Evolutionary conservation across 1,140 invertebrate genomes (phyloP).

Genomic region (Asbolus verrucosus): DNA sequence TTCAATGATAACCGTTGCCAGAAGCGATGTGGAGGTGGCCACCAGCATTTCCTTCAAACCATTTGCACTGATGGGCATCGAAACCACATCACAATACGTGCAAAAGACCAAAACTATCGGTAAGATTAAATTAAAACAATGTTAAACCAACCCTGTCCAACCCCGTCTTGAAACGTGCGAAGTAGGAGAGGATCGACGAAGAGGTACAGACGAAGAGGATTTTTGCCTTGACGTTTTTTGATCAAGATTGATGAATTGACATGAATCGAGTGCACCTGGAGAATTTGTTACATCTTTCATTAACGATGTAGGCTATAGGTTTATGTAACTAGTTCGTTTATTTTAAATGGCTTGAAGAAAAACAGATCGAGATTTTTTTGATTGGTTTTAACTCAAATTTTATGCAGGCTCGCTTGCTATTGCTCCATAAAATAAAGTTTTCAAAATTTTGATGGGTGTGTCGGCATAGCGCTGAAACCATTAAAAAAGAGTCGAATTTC

Average conservation of each 20-base stretch:
- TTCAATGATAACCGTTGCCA: slow-evolving; percentile 52
- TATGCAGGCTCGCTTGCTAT: not conserved
- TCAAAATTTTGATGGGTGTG: not conserved
- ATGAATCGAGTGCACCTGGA: not conserved
- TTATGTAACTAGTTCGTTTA: slow-evolving; percentile 17
- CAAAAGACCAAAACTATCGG: slow-evolving; percentile 60
- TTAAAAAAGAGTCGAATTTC: not conserved
- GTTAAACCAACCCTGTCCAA: too few relatives aligned
- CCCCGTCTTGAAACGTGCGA: too few relatives aligned
- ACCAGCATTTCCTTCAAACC: slow-evolving; percentile 47
- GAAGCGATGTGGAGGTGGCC: slow-evolving; percentile 52
- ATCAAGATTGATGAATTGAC: not conserved
- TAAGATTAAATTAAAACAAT: too few relatives aligned
- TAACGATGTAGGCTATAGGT: slow-evolving; percentile 15
- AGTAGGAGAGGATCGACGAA: too few relatives aligned
- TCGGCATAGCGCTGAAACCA: not conserved
- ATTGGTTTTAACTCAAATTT: not conserved
- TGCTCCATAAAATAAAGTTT: not conserved
- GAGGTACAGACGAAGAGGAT: too few relatives aligned
- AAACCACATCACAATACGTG: slow-evolving; percentile 66
- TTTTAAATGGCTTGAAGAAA: slow-evolving; percentile 17
- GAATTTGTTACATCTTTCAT: slow-evolving; percentile 9
- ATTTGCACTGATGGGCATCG: slow-evolving; percentile 67
- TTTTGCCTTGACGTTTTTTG: too few relatives aligned
- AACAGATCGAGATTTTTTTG: slow-evolving; percentile 19